A percentile compares a stretch with the other conserved stretches of the same genome.
These are phyloP conservation scores for Drosophila birchii DNA, from an alignment of 2,888 invertebrate genomes.

Conservation along the genomic window DNA sequence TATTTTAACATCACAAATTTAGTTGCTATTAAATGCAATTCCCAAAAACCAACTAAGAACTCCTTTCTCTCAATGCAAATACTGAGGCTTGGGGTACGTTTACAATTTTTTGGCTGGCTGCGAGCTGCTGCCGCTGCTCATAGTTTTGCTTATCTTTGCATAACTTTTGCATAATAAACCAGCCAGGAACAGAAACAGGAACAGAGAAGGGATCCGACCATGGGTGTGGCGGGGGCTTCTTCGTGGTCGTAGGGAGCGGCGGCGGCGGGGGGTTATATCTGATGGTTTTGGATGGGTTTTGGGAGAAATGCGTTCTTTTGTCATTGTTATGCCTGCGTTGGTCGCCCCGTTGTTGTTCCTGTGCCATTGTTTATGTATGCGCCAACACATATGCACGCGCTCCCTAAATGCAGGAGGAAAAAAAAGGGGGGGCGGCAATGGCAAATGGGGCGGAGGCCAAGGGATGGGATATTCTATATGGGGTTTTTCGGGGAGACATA, in stretches of 20 bases:
- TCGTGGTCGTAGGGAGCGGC: background rate
- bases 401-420: conserved; percentile 44
- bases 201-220: conserved; percentile 31
- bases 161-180: conserved; percentile 82
- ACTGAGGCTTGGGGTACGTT: conserved; percentile 43
- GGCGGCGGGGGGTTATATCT: conserved; percentile 17
- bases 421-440: background rate
- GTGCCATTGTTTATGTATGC: conserved; percentile 76
- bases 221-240: conserved; percentile 13
- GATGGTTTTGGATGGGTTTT: conserved; percentile 20
- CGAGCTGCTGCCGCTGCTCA: conserved; percentile 75
- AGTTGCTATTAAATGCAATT: background rate
- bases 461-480: conserved; percentile 34
- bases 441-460: background rate
- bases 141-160: conserved; percentile 82
- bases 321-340: conserved; percentile 70
- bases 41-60: background rate
- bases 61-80: conserved; percentile 1
- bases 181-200: conserved; percentile 57
- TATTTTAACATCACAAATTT: too few relatives aligned
- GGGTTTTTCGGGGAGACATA: conserved; percentile 44
- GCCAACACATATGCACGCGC: conserved; percentile 73
- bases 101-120: conserved; percentile 64
- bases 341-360: conserved; percentile 53
- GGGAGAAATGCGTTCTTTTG: conserved; percentile 73